A percentile compares a stretch with the other conserved stretches of the same genome.
Evolutionary conservation across 2,113 vertebrate species (phyloP).

Genomic region (Apaloderma vittatum): DNA sequence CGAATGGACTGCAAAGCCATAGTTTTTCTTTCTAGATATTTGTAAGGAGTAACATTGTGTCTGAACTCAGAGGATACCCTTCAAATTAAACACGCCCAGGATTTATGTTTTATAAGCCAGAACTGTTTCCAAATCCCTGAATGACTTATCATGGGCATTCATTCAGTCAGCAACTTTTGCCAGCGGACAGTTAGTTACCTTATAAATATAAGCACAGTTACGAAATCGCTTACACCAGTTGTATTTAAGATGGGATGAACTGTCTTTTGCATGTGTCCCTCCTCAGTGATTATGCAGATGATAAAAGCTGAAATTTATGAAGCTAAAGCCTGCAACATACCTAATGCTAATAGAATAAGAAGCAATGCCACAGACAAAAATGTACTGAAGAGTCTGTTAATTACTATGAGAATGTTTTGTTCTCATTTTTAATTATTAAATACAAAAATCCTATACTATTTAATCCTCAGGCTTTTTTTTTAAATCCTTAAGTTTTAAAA

Average conservation of each 20-base stretch:
- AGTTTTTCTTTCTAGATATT: not conserved
- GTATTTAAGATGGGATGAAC: not conserved
- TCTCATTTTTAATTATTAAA: not conserved
- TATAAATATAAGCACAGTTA: not conserved
- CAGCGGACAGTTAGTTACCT: not conserved
- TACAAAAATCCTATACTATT: not conserved
- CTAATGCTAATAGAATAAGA: not conserved
- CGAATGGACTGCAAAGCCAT: not conserved
- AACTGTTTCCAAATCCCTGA: not conserved
- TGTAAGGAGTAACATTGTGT: not conserved
- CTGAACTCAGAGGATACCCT: not conserved
- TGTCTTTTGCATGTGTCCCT: not conserved
- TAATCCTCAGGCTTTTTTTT: not conserved
- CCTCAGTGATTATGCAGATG: not conserved
- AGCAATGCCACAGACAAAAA: not conserved
- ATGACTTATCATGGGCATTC: not conserved
- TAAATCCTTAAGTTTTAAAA: not conserved
- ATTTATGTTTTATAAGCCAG: not conserved
- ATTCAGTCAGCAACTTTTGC: not conserved
- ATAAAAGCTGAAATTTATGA: not conserved
- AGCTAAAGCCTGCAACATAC: not conserved
- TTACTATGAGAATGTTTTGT: not conserved
- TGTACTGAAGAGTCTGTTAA: not conserved
- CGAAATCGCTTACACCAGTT: not conserved
- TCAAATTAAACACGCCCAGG: not conserved